Evolutionary conservation across 2,113 vertebrate genomes (phyloP).

Genomic region (Grammomys surdaster): DNA sequence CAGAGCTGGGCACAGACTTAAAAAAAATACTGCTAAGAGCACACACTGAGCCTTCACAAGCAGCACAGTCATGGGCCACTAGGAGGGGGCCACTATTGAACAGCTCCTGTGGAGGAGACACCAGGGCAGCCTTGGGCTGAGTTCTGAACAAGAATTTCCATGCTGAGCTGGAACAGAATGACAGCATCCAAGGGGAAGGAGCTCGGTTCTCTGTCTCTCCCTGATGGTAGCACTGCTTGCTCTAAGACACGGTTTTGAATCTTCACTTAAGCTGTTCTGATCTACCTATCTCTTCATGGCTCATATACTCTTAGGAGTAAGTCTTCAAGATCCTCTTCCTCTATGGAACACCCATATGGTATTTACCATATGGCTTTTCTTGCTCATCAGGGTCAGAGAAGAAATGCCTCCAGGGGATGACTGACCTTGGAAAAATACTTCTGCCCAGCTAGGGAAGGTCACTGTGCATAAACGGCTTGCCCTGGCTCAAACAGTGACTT

Average conservation of each 20-base stretch:
- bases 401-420: not conserved
- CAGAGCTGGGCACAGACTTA: not conserved
- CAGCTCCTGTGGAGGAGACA: not conserved
- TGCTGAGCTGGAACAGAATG: not conserved
- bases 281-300: not conserved
- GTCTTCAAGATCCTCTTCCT: not conserved
- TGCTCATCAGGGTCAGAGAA: not conserved
- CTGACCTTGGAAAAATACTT: not conserved
- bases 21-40: not conserved
- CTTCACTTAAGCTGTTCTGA: not conserved
- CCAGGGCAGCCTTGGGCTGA: not conserved
- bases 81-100: not conserved
- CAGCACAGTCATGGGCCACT: not conserved
- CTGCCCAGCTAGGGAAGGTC: not conserved
- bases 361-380: not conserved
- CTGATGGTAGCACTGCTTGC: not conserved
- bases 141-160: not conserved
- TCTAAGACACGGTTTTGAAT: not conserved
- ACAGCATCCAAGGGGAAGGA: not conserved
- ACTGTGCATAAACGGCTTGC: not conserved
- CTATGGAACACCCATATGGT: not conserved
- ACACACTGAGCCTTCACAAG: not conserved
- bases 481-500: too few species aligned
- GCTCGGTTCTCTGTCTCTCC: not conserved
- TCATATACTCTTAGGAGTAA: not conserved